Percentiles rank a stretch among this genome's conserved stretches.
Evolutionary conservation across 2,888 invertebrate species (phyloP).

Genomic region (Pollenia angustigena): DNA sequence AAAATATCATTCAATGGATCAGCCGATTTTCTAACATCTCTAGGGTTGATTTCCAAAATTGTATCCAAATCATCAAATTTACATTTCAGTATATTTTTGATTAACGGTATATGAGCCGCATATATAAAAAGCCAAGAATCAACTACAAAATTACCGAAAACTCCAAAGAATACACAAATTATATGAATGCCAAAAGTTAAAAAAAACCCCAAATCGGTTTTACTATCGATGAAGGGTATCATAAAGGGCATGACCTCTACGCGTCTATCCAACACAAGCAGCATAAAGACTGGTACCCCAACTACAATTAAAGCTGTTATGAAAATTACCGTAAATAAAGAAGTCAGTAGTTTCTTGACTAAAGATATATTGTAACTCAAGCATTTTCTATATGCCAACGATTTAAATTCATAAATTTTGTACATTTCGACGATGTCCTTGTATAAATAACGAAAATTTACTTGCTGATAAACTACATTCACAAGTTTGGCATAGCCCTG

Average conservation of each 20-base stretch:
- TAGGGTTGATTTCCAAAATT: slow-evolving; percentile 6
- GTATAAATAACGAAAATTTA: slow-evolving; percentile 19
- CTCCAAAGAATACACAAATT: slow-evolving; percentile 2
- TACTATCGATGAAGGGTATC: slow-evolving; percentile 12
- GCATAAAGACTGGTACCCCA: slow-evolving; percentile 6
- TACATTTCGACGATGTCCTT: slow-evolving; percentile 41
- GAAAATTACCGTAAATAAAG: neutral
- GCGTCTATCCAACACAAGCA: neutral
- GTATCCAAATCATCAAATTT: slow-evolving; percentile 56
- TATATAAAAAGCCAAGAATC: slow-evolving; percentile 45
- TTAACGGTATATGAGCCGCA: slow-evolving; percentile 51
- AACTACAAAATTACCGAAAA: slow-evolving; percentile 46
- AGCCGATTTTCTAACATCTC: slow-evolving; percentile 2
- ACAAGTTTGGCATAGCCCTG: slow-evolving; percentile 47
- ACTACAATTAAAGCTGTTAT: neutral
- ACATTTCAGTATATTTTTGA: slow-evolving; percentile 57
- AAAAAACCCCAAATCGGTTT: slow-evolving; percentile 44
- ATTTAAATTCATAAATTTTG: slow-evolving; percentile 5
- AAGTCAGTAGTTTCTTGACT: slow-evolving; percentile 14
- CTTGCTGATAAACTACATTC: neutral
- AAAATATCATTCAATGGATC: slow-evolving; percentile 45
- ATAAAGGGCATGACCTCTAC: slow-evolving; percentile 11
- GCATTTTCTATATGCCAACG: slow-evolving; percentile 4
- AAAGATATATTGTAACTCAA: slow-evolving; percentile 8
- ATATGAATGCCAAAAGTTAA: slow-evolving; percentile 15